Evolutionary conservation across 2,888 invertebrate genomes (phyloP).

Genomic region (Pristionchus entomophagus): DNA sequence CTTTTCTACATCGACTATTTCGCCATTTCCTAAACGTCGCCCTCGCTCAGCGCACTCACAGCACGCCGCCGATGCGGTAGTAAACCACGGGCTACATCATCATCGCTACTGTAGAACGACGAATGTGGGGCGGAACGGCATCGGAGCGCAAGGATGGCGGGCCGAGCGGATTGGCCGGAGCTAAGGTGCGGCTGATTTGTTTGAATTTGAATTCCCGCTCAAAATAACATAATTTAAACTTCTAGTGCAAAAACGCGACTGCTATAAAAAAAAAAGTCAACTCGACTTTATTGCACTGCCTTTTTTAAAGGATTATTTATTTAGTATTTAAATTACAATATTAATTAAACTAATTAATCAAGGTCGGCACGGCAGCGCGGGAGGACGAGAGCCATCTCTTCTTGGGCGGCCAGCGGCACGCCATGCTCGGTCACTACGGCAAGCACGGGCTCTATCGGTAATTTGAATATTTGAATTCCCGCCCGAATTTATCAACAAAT

Average conservation of each 20-base stretch:
- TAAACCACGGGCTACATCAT: slow-evolving; percentile 11
- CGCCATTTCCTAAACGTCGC: slow-evolving; percentile 19
- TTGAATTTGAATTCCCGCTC: slow-evolving; percentile 17
- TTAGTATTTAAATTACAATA: no score
- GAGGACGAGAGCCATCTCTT: slow-evolving; percentile 34
- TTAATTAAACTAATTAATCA: not conserved
- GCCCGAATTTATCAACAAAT: not conserved
- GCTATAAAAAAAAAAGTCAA: no score
- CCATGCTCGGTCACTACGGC: slow-evolving; percentile 13
- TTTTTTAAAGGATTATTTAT: no score
- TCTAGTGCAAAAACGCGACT: no score
- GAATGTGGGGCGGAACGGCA: slow-evolving; percentile 46
- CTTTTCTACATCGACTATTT: not conserved
- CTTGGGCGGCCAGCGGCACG: slow-evolving; percentile 35
- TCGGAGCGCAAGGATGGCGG: slow-evolving; percentile 45
- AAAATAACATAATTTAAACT: no score
- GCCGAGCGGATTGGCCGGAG: not conserved
- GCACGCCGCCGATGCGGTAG: slow-evolving; percentile 11
- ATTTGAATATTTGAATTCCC: slow-evolving; percentile 17
- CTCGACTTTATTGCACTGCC: no score
- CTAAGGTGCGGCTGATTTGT: not conserved
- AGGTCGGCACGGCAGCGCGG: not conserved
- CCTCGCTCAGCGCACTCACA: slow-evolving; percentile 6
- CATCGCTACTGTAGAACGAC: not conserved
- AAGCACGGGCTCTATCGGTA: slow-evolving; percentile 18